Base-by-base conservation (phyloP, 2,888 invertebrate species). In the Stomorhina lunata region DNA sequence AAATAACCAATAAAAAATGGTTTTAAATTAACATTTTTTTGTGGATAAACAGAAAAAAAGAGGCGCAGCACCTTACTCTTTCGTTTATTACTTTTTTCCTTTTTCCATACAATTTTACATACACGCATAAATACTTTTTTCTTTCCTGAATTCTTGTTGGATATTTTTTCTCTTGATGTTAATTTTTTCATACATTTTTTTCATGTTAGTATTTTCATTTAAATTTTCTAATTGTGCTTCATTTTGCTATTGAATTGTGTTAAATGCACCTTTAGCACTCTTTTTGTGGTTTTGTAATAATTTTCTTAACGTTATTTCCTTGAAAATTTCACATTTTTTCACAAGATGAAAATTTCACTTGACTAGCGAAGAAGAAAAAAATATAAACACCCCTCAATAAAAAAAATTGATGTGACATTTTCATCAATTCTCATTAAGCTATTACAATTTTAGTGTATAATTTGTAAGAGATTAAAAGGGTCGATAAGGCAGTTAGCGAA, bases 351-450 rank as follows among this genome's bases (percentile, higher is more conserved):
- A 78, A 73, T 80, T 80, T 80, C 80, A 80, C 81, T 69, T 81
- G 76, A 72, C 77, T 72, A 61, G 43, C 22, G 48, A 55, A 69
- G 75, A 75, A 73, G 71, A 79, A 73, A 80, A 75, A 80, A 80
- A 80, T 80, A 75, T 80, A 80, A 80, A 80, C 80, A 80, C 75
- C 80, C 72, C 73, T 80, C 80, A 61, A 73, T 53, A 72, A 80
- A 75, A 68, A 80, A 77, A 66, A 71, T 53, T 76, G 25, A 71
- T 81, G 43, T 80, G 76, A 81, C 71, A 76, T 81, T 76, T 71
- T 76, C 65, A 40, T 45, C 25, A 76, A 65, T 71, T 81, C 76
- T 65, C 29, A 48, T 57, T 80, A 66, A 15, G 76, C 81, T 77
- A 12, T 72, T 81, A 77, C 81, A 76, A 76, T 40, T 48, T 32